Conservation (phyloP, 2,797 vertebrate species). For the Valencia hispanica region DNA sequence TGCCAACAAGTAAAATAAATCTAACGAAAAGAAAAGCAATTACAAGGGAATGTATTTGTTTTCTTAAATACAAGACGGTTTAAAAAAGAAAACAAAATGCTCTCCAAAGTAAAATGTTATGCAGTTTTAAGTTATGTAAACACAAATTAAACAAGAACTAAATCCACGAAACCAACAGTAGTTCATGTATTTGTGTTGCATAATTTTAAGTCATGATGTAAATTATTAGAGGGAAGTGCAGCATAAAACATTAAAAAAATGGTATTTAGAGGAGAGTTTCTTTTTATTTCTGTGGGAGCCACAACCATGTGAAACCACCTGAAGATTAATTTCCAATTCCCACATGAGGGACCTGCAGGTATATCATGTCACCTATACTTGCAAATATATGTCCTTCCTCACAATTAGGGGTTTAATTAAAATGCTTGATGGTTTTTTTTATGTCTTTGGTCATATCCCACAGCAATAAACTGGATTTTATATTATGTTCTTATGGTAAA, state of each 20-base stretch:
- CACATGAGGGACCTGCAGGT: conserved; percentile 18
- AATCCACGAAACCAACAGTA: neutral
- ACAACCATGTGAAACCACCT: conserved; percentile 10
- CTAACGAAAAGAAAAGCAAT: neutral
- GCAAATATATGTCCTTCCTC: conserved; percentile 18
- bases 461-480: conserved; percentile 20
- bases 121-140: neutral
- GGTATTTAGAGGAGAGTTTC: neutral
- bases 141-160: neutral
- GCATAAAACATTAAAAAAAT: conserved; percentile 7
- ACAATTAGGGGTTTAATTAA: conserved; percentile 28
- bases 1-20: neutral
- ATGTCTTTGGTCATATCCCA: conserved; percentile 41
- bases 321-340: conserved; percentile 37
- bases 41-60: neutral
- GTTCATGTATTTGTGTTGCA: neutral
- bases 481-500: conserved; percentile 23
- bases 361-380: conserved; percentile 22
- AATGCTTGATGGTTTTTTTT: conserved; percentile 35
- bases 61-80: neutral
- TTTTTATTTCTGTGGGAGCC: conserved; percentile 13
- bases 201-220: neutral
- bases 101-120: neutral
- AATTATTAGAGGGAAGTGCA: neutral
- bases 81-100: too few relatives aligned